Evolutionary conservation across 2,888 invertebrate genomes (phyloP), one percentile per base, ranked within the genome.

Genomic region (Bombylius major): DNA sequence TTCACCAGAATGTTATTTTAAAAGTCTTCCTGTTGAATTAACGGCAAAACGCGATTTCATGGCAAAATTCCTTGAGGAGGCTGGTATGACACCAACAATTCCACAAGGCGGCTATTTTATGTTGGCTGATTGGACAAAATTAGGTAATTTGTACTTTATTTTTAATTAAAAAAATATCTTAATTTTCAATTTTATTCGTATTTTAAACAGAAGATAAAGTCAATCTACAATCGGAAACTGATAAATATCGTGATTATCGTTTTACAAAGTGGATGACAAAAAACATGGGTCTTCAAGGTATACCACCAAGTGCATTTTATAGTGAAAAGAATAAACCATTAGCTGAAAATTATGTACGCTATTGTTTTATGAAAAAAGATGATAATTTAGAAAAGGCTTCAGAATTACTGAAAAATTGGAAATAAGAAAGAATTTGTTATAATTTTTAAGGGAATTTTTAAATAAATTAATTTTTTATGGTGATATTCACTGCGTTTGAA

Each of bases 101-200:
- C 99, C 99, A 0, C 93, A 98, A 64, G 96, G 94, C 5, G 98
- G 99, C 0, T 99, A 97, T 75, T 99, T 99, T 69, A 87, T 99
- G 79, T 71, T 99, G 53, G 96, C 96, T 3, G 93, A 99, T 75
- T 95, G 91, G 86, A 82, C 86, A 11, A 76, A 82, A 6, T 73
- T 93, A 60, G 82, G 86, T 85, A 69, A 73, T 69, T 60, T 3
- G 23, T 23, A 23, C 23, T 23, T 23, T 14, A 33, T 14, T 9
- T 34, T 7, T n/a, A 14, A 52, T 52, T 53, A 47, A 23, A 3
- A 23, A 23, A 23, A 23, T 23, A 23, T 23, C 23, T 23, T 23
- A 23, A 23, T 50, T 34, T 46, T 42, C 13, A 39, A 42, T 48
- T 8, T 6, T 39, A 48, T 8, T 45, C 4, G 5, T 8, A 49